Evolutionary conservation across 2,113 vertebrate genomes (phyloP).

Genomic region (Raja brachyura): DNA sequence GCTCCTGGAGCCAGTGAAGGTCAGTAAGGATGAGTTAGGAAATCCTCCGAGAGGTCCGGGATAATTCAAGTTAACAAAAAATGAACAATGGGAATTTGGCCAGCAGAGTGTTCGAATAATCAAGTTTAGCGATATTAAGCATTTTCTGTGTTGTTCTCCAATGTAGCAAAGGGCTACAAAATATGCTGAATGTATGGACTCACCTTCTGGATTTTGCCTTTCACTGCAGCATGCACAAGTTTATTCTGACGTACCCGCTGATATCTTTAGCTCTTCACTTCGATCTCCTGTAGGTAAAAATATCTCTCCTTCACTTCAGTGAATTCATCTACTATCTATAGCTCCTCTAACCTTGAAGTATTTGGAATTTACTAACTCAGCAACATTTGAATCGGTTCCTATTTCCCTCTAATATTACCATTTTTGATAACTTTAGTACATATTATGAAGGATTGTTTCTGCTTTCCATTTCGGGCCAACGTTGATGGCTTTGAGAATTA

Average conservation of each 20-base stretch:
- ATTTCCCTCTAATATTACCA: neutral
- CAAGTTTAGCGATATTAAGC: neutral
- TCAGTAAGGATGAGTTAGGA: no score
- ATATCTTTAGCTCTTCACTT: neutral
- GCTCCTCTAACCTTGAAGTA: neutral
- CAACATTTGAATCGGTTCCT: neutral
- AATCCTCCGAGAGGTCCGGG: neutral
- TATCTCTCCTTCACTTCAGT: neutral
- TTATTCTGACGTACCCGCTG: neutral
- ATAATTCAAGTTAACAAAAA: neutral
- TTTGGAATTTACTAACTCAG: neutral
- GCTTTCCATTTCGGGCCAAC: neutral
- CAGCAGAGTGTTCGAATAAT: neutral
- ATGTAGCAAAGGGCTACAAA: neutral
- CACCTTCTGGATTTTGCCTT: neutral
- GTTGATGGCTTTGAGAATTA: neutral
- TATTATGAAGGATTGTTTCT: neutral
- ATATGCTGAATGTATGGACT: neutral
- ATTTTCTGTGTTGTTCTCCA: neutral
- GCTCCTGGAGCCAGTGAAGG: no score
- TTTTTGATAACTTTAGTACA: neutral
- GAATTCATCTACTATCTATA: neutral
- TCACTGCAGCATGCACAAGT: neutral
- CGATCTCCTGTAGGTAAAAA: constrained; percentile 2
- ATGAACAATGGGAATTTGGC: neutral